Base-by-base conservation (phyloP, 2,797 vertebrate genomes). In the Platyrinchus mystaceus region DNA sequence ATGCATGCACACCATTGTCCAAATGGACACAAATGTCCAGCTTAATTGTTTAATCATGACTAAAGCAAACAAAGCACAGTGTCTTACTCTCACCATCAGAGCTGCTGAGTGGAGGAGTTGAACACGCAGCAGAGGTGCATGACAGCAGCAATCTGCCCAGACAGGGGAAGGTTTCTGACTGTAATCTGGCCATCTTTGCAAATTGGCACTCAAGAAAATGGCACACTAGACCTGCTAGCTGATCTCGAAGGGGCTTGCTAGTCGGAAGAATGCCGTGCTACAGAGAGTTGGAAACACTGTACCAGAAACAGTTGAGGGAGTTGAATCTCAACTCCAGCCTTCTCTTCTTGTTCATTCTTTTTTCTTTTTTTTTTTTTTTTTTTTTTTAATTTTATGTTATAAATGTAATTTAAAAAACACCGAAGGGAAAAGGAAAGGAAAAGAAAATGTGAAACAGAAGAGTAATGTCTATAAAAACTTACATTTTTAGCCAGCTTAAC, bases 401-500 rank as follows among this genome's bases (percentile, higher is more conserved):
- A 92, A 81, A 55, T 3, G 3, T 64, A 32, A 90, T 69, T 74
- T 86, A 36, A 78, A 84, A 94, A 87, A n/a, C 73, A 88, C 77
- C 5, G 0, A 79, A 80, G 75, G 68, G 78, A 73, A 85, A 84
- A 91, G 36, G 36, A 89, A 88, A 93, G 69, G 21, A 76, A 64
- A 59, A 77, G 81, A 43, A 78, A 87, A 87, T 34, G 63, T 76
- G 83, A 94, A 93, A 68, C 76, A 83, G 81, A 92, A 89, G 69
- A 84, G 68, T 69, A 95, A 93, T 4, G 2, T 82, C 77, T 79
- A 71, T 81, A 91, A 96, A 96, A 96, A 92, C 81, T 74, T 75
- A 60, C 52, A 71, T 93, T 87, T 95, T 90, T 85, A 77, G 53
- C 60, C 90, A 75, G 71, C 7, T 77, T 83, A 92, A 76, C 88